Conservation (phyloP, 1,140 invertebrate genomes). For the Lepidurus arcticus region DNA sequence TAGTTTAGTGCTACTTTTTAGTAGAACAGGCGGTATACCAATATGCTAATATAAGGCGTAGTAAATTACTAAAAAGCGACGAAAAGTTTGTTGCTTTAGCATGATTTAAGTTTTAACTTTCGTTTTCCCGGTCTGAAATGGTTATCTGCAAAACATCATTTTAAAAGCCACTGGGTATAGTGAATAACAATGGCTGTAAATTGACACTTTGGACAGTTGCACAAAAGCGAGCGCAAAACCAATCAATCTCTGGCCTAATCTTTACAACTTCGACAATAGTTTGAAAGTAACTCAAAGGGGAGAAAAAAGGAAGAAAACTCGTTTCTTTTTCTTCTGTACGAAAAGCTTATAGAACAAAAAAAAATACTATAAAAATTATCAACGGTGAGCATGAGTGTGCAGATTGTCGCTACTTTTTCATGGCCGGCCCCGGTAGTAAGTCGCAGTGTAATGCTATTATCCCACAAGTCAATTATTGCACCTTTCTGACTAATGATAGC, state of each 20-base stretch:
- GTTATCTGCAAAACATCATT: no score
- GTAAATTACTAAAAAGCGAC: no score
- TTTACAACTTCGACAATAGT: constrained; percentile 12
- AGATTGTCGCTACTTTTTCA: constrained; percentile 6
- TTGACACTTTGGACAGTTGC: constrained; percentile 9
- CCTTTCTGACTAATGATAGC: not conserved
- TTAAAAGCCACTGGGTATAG: not conserved
- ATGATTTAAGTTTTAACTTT: no score
- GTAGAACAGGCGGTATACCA: no score
- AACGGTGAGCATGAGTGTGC: constrained; percentile 18
- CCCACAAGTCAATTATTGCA: not conserved
- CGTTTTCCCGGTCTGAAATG: no score
- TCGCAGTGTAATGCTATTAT: not conserved
- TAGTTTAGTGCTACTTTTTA: no score
- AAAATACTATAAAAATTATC: not conserved
- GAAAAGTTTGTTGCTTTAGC: no score
- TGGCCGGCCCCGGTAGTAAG: constrained; percentile 1
- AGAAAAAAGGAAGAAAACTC: not conserved
- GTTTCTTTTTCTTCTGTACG: not conserved
- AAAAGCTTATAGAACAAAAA: not conserved
- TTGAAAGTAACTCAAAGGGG: not conserved
- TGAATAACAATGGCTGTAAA: constrained; percentile 2
- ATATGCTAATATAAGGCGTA: no score
- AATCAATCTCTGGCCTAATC: constrained; percentile 1
- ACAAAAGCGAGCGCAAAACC: constrained; percentile 3